A percentile compares a stretch with the other conserved stretches of the same genome.
Conservation (phyloP, 2,797 vertebrate genomes). For the Bovichtus variegatus region DNA sequence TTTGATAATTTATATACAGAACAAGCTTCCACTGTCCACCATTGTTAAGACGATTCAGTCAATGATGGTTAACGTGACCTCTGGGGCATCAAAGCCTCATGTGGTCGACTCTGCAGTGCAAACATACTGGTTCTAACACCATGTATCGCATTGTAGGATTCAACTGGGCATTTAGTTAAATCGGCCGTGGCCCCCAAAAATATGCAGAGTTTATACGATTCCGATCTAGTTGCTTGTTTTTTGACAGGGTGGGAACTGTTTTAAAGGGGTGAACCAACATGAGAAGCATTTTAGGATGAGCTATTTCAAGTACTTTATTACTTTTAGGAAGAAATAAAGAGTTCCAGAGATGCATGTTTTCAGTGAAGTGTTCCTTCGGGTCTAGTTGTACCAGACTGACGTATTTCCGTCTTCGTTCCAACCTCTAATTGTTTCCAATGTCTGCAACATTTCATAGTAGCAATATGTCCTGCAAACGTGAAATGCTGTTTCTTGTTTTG, state of each 20-base stretch:
- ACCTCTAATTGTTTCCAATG: slow-evolving; percentile 1
- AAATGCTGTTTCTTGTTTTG: slow-evolving; percentile 5
- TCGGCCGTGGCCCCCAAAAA: neutral
- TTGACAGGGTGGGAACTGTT: slow-evolving; percentile 20
- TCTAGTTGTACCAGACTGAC: slow-evolving; percentile 19
- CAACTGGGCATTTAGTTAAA: neutral
- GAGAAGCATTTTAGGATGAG: slow-evolving; percentile 30
- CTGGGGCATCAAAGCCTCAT: neutral
- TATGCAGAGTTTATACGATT: slow-evolving; percentile 9
- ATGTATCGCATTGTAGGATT: neutral
- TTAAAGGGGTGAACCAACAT: slow-evolving; percentile 11
- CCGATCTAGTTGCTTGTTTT: neutral
- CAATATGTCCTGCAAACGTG: neutral
- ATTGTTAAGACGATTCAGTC: no score
- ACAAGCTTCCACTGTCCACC: no score
- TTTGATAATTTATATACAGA: no score
- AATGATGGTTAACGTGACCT: no score
- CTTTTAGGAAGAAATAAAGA: neutral
- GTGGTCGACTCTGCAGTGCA: neutral
- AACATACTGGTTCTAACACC: neutral
- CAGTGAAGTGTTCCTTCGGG: slow-evolving; percentile 13
- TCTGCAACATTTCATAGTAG: slow-evolving; percentile 6
- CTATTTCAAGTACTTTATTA: slow-evolving; percentile 7
- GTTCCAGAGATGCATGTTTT: slow-evolving; percentile 17
- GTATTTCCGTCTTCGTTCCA: slow-evolving; percentile 3